Percentiles rank a stretch among this genome's conserved stretches.
Evolutionary conservation across 1,140 invertebrate genomes (phyloP).

Genomic region (Schlechtendalia chinensis): DNA sequence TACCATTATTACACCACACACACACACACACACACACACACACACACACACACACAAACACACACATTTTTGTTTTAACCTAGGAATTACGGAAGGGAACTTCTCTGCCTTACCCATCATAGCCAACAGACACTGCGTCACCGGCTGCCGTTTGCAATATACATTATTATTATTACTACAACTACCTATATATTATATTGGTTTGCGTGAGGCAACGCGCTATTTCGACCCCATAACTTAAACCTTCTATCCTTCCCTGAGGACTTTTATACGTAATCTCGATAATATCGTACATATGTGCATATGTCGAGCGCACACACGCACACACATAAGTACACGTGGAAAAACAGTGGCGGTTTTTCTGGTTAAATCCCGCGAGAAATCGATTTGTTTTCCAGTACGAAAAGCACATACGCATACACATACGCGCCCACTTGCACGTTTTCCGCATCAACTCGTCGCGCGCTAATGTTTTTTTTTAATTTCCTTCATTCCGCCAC

Average conservation of each 20-base stretch:
- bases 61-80: neutral
- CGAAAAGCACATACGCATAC: neutral
- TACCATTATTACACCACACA: too few relatives aligned
- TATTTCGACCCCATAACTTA: neutral
- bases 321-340: neutral
- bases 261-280: neutral
- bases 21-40: too few relatives aligned
- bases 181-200: neutral
- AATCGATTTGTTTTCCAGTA: conserved; percentile 7
- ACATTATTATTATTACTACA: neutral
- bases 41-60: too few relatives aligned
- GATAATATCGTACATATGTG: neutral
- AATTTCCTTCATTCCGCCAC: neutral
- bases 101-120: accelerated
- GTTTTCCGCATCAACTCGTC: neutral
- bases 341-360: neutral
- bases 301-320: neutral
- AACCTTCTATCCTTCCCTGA: neutral
- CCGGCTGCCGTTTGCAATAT: neutral
- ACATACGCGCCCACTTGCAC: neutral
- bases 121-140: neutral
- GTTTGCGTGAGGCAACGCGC: neutral
- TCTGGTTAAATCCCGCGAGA: neutral
- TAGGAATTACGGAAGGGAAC: neutral
- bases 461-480: neutral